Evolutionary conservation across 2,888 invertebrate genomes (phyloP).

Genomic region (Stomorhina lunata): DNA sequence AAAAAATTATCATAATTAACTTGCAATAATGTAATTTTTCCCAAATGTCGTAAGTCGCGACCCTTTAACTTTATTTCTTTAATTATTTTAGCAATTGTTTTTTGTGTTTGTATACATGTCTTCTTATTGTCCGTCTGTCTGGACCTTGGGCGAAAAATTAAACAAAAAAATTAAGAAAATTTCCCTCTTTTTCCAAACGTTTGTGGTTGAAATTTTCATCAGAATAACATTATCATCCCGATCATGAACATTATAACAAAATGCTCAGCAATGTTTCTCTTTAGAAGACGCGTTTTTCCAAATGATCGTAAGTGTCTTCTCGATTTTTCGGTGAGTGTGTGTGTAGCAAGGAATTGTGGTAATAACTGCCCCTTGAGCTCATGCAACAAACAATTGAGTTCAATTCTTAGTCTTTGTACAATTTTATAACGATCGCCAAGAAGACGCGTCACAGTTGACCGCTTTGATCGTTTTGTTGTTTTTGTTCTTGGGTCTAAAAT

Average conservation of each 20-base stretch:
- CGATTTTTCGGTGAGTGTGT: neutral
- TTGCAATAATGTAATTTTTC: constrained; percentile 40
- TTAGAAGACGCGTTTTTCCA: neutral
- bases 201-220: constrained; percentile 22
- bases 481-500: constrained; percentile 14
- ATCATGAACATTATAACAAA: neutral
- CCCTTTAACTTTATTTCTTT: constrained; percentile 2
- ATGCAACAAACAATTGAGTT: constrained; percentile 40
- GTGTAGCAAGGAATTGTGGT: neutral
- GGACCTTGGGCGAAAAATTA: constrained; percentile 8
- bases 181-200: neutral
- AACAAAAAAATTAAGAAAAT: neutral
- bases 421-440: constrained; percentile 57
- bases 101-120: neutral
- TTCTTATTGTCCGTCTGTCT: neutral
- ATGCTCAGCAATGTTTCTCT: neutral
- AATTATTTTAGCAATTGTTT: constrained; percentile 1
- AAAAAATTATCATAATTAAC: constrained; percentile 38
- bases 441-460: constrained; percentile 67
- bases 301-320: neutral
- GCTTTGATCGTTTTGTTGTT: constrained; percentile 58
- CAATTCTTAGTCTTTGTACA: constrained; percentile 9
- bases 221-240: neutral
- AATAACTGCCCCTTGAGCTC: constrained; percentile 30
- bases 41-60: constrained; percentile 43